Evolutionary conservation across 2,888 invertebrate species (phyloP).

Genomic region (Cheilosia vulpina): DNA sequence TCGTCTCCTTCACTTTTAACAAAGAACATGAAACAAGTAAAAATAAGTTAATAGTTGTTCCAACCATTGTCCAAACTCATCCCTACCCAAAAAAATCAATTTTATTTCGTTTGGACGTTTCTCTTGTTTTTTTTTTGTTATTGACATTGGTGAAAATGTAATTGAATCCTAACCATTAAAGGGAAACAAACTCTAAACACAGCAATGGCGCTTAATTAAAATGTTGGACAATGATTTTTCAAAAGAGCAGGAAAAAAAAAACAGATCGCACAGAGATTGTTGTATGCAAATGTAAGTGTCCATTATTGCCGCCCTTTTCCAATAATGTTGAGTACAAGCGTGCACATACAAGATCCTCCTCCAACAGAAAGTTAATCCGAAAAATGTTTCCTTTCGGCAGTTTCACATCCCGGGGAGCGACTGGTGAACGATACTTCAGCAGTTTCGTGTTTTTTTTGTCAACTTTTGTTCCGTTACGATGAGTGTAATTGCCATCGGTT

Average conservation of each 20-base stretch:
- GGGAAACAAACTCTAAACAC: slow-evolving; percentile 42
- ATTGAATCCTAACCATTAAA: slow-evolving; percentile 46
- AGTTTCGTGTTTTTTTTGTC: slow-evolving; percentile 1
- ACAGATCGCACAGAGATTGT: slow-evolving; percentile 45
- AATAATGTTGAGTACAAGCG: slow-evolving; percentile 50
- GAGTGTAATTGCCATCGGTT: slow-evolving; percentile 6
- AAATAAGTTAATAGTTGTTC: slow-evolving; percentile 47
- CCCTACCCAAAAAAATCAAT: background rate
- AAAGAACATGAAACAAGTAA: slow-evolving; percentile 18
- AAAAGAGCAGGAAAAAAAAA: slow-evolving; percentile 23
- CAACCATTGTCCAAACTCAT: slow-evolving; percentile 8
- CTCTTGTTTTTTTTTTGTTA: slow-evolving; percentile 11
- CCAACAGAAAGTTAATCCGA: slow-evolving; percentile 62
- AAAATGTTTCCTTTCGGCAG: slow-evolving; percentile 53
- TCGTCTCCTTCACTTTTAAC: slow-evolving; percentile 14
- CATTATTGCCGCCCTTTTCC: slow-evolving; percentile 55
- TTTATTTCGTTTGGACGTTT: slow-evolving; percentile 20
- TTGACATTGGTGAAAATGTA: slow-evolving; percentile 39
- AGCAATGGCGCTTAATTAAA: slow-evolving; percentile 65
- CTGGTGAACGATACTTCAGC: background rate
- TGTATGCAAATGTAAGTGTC: slow-evolving; percentile 62
- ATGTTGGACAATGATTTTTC: slow-evolving; percentile 45
- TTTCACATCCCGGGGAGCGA: slow-evolving; percentile 9
- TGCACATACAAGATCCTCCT: slow-evolving; percentile 53
- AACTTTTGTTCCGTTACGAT: slow-evolving; percentile 10